Evolutionary conservation across 2,888 invertebrate genomes (phyloP), one percentile per base, ranked within the genome.

Genomic region (Dysmachus trigonus): DNA sequence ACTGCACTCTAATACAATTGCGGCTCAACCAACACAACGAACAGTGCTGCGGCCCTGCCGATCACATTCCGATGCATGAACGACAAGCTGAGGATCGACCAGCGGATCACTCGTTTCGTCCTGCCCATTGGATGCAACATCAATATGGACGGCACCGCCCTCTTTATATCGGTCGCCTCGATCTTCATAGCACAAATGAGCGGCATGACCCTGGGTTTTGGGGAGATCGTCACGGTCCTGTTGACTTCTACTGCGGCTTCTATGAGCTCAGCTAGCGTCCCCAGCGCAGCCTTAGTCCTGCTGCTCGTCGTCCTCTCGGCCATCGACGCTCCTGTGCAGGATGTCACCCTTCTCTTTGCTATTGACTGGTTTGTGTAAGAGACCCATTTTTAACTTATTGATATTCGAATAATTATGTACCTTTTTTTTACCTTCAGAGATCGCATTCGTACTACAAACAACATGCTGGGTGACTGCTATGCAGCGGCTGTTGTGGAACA

Each of bases 281-380:
- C 97, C 0, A 96, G 96, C 88, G 97, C 97, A 0, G 97, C 97
- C 0, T 92, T 97, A 89, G 97, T 97, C 2, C 91, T 97, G 22
- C 93, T 97, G 15, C 93, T 97, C 31, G 96, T 97, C 85, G 96
- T 97, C 5, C 92, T 97, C 76, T 95, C 96, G 22, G 96, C 97
- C 0, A 95, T 97, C 83, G 96, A 97, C 90, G 96, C 96, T 18
- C 97, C 97, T 0, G 94, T 95, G 0, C 95, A 95, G 90, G 96
- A 97, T 90, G 96, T 97, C 0, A 96, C 96, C 0, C 91, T 97
- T 8, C 93, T 97, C 8, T 97, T 97, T 90, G 96, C 97, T 85
- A 95, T 97, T 77, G 97, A 97, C 90, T 97, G 97, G 97, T 95
- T 97, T 89, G 96, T 97, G 97, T 97, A 91, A 95, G 96, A 95